These are phyloP conservation scores for Leucosticte australis DNA, from an alignment of 2,113 vertebrate genomes.

Conservation along the genomic window DNA sequence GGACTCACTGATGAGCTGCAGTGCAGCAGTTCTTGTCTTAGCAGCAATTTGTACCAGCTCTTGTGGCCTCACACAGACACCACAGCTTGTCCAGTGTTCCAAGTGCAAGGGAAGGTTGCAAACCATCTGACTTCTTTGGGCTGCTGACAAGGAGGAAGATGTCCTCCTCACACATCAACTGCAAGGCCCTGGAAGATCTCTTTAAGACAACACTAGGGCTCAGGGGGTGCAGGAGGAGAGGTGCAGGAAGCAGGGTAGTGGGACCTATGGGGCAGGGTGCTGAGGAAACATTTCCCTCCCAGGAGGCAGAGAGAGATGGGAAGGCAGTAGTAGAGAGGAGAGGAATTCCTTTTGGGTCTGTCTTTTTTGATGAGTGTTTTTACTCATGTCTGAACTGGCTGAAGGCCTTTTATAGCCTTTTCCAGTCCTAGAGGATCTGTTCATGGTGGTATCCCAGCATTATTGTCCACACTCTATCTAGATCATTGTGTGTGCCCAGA, in stretches of 20 bases:
- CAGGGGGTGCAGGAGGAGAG: background rate
- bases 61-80: background rate
- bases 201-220: no score
- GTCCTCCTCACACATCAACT: background rate
- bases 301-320: background rate
- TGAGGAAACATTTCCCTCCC: background rate
- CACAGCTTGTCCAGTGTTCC: background rate
- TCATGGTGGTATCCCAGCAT: background rate
- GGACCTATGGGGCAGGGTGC: background rate
- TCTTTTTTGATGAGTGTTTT: background rate
- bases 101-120: background rate
- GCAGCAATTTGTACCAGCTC: background rate
- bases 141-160: background rate
- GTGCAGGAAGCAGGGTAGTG: background rate
- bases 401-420: background rate
- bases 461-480: background rate
- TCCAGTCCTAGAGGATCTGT: background rate
- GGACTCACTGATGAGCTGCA: background rate
- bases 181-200: background rate
- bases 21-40: background rate
- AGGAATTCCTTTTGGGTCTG: background rate
- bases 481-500: background rate
- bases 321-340: background rate
- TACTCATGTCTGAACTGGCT: background rate
- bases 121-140: background rate